Evolutionary conservation across 2,888 invertebrate genomes (phyloP).

Genomic region (Orthosia incerta): DNA sequence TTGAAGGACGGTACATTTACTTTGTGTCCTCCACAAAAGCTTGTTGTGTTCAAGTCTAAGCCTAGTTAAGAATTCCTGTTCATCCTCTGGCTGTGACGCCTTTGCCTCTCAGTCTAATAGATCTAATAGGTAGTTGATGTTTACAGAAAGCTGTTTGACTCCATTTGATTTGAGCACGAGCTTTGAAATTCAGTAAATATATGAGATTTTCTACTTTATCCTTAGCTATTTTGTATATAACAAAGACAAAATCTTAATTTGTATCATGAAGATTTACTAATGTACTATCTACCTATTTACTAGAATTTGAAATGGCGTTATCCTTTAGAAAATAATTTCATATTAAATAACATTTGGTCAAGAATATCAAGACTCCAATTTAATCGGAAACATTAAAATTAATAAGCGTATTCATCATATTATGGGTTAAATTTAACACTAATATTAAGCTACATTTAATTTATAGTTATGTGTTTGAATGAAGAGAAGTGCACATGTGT

Average conservation of each 20-base stretch:
- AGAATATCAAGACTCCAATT: conserved; percentile 90
- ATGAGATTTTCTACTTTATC: conserved; percentile 62
- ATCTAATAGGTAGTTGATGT: conserved; percentile 66
- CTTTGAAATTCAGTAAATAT: conserved; percentile 59
- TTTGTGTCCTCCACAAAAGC: conserved; percentile 76
- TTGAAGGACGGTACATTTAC: conserved; percentile 85
- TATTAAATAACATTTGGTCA: conserved; percentile 89
- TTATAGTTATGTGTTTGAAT: conserved; percentile 68
- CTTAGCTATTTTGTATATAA: conserved; percentile 65
- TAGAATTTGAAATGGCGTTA: conserved; percentile 84
- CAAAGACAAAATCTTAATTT: conserved; percentile 64
- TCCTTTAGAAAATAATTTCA: conserved; percentile 86
- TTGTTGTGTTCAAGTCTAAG: conserved; percentile 58
- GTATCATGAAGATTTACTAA: conserved; percentile 71
- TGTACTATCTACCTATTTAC: conserved; percentile 78
- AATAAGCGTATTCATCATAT: conserved; percentile 90
- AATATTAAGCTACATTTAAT: conserved; percentile 75
- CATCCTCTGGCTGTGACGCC: conserved; percentile 65
- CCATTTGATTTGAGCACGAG: conserved; percentile 69
- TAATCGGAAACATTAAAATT: conserved; percentile 91
- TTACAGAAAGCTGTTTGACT: conserved; percentile 60
- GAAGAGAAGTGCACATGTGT: conserved; percentile 77
- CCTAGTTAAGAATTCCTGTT: conserved; percentile 69
- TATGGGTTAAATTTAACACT: conserved; percentile 85
- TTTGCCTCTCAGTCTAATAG: conserved; percentile 75